A percentile compares a stretch with the other conserved stretches of the same genome.
These are phyloP conservation scores for Drosophila murphyi DNA, from an alignment of 1,140 invertebrate genomes.

Conservation along the genomic window DNA sequence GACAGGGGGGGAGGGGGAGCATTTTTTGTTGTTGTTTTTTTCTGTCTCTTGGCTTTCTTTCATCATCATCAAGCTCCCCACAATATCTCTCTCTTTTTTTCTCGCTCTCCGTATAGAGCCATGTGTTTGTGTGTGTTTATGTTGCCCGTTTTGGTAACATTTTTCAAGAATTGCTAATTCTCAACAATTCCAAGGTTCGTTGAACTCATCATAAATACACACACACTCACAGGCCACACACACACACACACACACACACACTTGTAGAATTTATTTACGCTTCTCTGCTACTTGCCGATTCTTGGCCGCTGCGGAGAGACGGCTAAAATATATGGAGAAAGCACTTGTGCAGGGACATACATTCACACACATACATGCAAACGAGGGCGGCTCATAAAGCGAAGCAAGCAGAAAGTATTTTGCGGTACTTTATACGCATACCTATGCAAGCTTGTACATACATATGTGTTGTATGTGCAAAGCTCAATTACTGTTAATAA, in stretches of 20 bases:
- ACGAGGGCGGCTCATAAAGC: conserved; percentile 37
- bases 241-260: conserved; percentile 53
- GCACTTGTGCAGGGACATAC: conserved; percentile 66
- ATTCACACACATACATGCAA: conserved; percentile 20
- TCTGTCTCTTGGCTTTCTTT: conserved; percentile 64
- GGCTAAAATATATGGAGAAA: conserved; percentile 79
- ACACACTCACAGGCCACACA: conserved; percentile 29
- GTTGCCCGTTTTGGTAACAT: conserved; percentile 81
- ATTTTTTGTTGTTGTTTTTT: conserved; percentile 50
- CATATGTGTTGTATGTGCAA: background rate
- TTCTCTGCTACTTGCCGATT: conserved; percentile 61
- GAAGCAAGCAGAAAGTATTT: background rate
- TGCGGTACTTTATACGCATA: background rate
- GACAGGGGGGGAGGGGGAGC: conserved; percentile 42
- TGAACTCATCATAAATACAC: conserved; percentile 78
- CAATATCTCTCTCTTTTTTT: conserved; percentile 24
- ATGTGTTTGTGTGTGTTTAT: conserved; percentile 51
- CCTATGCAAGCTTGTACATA: background rate
- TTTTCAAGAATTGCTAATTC: conserved; percentile 83
- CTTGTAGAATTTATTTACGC: conserved; percentile 68
- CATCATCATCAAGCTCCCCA: conserved; percentile 42
- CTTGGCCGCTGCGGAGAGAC: conserved; percentile 44
- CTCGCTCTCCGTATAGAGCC: too few relatives aligned
- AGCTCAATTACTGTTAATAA: too few relatives aligned
- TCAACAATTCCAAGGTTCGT: conserved; percentile 79